Evolutionary conservation across 2,113 vertebrate genomes (phyloP).

Genomic region (Chamaea fasciata): DNA sequence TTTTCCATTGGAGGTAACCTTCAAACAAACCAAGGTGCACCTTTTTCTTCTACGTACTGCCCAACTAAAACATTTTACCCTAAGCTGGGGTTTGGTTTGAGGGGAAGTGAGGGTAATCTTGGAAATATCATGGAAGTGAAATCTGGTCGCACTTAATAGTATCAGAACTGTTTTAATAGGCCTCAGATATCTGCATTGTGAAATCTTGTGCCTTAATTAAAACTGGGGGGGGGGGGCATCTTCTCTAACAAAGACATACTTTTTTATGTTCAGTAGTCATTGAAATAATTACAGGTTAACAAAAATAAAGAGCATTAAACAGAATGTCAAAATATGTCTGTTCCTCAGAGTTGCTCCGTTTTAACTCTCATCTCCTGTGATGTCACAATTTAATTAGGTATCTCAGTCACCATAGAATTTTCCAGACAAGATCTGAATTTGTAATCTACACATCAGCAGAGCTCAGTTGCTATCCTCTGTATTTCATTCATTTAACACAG

Average conservation of each 20-base stretch:
- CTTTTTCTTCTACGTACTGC: not conserved
- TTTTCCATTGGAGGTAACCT: not conserved
- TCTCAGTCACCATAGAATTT: conserved; percentile 1
- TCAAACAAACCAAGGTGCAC: not conserved
- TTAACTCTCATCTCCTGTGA: conserved; percentile 31
- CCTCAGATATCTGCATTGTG: not conserved
- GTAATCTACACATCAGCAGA: not conserved
- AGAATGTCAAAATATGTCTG: conserved; percentile 37
- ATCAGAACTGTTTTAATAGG: not conserved
- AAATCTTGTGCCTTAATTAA: conserved; percentile 45
- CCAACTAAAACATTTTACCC: not conserved
- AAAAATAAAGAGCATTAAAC: conserved; percentile 36
- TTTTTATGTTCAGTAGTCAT: not conserved
- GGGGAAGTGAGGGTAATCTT: not conserved
- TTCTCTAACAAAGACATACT: not conserved
- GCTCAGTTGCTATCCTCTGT: not conserved
- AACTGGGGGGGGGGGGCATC: not conserved
- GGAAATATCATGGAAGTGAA: not conserved
- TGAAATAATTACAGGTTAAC: conserved; percentile 20
- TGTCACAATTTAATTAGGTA: conserved; percentile 20
- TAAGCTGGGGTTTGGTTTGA: not conserved
- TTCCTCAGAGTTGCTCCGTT: not conserved
- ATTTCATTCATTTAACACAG: not conserved
- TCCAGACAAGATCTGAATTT: conserved; percentile 4
- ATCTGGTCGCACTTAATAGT: not conserved